Evolutionary conservation across 2,888 invertebrate species (phyloP).

Genomic region (Chouioia cunea): DNA sequence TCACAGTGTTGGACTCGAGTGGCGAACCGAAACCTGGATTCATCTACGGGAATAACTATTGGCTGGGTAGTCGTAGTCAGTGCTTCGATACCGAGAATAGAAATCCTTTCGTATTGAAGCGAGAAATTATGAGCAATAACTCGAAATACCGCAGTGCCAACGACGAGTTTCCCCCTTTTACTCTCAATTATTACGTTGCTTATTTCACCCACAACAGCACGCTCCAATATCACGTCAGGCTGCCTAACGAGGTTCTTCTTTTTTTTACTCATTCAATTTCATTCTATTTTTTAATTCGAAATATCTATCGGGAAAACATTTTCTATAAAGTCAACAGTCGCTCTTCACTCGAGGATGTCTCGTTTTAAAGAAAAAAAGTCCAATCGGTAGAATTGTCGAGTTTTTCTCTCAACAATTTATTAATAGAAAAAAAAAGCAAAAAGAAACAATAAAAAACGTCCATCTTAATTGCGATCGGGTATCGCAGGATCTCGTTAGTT

Average conservation of each 20-base stretch:
- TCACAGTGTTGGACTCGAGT: slow-evolving; percentile 72
- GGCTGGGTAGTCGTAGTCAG: slow-evolving; percentile 72
- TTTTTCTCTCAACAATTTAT: no score
- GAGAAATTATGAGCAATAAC: slow-evolving; percentile 54
- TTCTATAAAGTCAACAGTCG: no score
- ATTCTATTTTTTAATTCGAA: slow-evolving; percentile 5
- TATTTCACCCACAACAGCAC: slow-evolving; percentile 68
- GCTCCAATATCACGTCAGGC: slow-evolving; percentile 65
- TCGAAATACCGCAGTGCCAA: slow-evolving; percentile 57
- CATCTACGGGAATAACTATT: slow-evolving; percentile 73
- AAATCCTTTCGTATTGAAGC: slow-evolving; percentile 56
- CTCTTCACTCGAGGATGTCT: no score
- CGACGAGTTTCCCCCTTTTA: slow-evolving; percentile 67
- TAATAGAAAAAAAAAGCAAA: no score
- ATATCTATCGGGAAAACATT: no score
- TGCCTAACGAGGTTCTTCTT: slow-evolving; percentile 65
- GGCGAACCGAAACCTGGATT: slow-evolving; percentile 72
- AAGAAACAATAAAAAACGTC: neutral
- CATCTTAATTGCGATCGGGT: neutral
- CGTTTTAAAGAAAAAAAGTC: no score
- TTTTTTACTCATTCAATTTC: neutral
- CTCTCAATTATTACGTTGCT: slow-evolving; percentile 65
- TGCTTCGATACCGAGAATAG: slow-evolving; percentile 68
- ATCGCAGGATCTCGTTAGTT: slow-evolving; percentile 69
- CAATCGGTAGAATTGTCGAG: no score